Evolutionary conservation across 2,113 vertebrate species (phyloP).

Genomic region (Lophotis ruficrista): DNA sequence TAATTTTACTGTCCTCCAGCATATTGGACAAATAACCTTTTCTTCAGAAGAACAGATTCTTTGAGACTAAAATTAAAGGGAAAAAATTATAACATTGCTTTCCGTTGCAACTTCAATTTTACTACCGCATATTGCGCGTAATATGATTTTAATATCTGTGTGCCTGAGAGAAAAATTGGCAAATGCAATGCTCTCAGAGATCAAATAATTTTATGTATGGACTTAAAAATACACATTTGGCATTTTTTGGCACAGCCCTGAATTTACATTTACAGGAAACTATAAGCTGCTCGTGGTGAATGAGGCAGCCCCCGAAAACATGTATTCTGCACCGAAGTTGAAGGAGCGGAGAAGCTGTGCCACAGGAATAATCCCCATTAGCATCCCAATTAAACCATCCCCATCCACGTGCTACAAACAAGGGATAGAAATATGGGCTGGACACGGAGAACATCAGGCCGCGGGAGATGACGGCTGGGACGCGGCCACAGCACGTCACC

Average conservation of each 20-base stretch:
- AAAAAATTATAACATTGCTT: neutral
- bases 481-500: rapidly evolving
- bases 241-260: neutral
- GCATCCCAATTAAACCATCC: neutral
- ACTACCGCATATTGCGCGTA: neutral
- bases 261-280: constrained; percentile 41
- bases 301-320: neutral
- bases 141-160: constrained; percentile 34
- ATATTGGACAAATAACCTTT: constrained; percentile 45
- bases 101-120: constrained; percentile 13
- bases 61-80: constrained; percentile 36
- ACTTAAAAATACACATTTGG: constrained; percentile 46
- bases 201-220: constrained; percentile 25
- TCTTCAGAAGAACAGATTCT: constrained; percentile 14
- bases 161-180: constrained; percentile 41
- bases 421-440: neutral
- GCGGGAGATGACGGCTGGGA: rapidly evolving
- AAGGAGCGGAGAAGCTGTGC: neutral
- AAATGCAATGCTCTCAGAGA: neutral
- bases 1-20: neutral
- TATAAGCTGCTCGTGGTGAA: neutral
- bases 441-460: neutral
- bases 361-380: neutral
- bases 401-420: neutral
- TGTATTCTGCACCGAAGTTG: rapidly evolving